A percentile compares a stretch with the other conserved stretches of the same genome.
Conservation (phyloP, 2,113 vertebrate species). For the Ceratotherium simum region DNA sequence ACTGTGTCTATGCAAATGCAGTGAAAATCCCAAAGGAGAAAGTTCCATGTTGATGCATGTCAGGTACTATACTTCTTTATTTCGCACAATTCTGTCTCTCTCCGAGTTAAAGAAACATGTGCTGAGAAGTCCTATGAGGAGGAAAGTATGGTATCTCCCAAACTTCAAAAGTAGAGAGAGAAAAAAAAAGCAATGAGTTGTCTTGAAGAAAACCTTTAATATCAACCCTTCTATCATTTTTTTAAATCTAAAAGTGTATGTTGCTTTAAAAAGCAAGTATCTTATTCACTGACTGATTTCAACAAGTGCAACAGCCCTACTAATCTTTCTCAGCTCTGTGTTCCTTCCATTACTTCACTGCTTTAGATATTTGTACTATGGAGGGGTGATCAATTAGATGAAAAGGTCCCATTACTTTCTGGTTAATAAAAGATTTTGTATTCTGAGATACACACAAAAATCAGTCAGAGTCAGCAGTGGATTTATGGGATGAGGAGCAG, state of each 20-base stretch:
- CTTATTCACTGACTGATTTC: neutral
- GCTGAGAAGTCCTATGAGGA: neutral
- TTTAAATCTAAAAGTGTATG: neutral
- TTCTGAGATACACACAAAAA: constrained; percentile 41
- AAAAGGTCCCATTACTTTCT: constrained; percentile 60
- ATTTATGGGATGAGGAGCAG: constrained; percentile 5
- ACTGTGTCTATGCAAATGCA: neutral
- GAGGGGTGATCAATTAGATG: constrained; percentile 47
- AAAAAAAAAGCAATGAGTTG: neutral
- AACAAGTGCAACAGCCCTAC: neutral
- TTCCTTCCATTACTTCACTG: neutral
- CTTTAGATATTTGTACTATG: neutral
- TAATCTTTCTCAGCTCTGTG: neutral
- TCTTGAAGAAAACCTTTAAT: neutral
- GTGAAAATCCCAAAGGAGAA: neutral
- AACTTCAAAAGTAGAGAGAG: neutral
- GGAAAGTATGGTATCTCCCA: neutral
- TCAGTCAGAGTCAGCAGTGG: constrained; percentile 39
- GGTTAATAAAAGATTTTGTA: constrained; percentile 72
- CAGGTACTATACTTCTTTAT: neutral
- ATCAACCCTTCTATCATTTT: neutral
- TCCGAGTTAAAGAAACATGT: neutral
- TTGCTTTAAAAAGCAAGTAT: constrained; percentile 32
- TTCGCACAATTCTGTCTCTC: neutral
- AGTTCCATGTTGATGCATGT: neutral